Conservation (phyloP, 2,888 invertebrate species). For the Dinocampus coccinellae region DNA sequence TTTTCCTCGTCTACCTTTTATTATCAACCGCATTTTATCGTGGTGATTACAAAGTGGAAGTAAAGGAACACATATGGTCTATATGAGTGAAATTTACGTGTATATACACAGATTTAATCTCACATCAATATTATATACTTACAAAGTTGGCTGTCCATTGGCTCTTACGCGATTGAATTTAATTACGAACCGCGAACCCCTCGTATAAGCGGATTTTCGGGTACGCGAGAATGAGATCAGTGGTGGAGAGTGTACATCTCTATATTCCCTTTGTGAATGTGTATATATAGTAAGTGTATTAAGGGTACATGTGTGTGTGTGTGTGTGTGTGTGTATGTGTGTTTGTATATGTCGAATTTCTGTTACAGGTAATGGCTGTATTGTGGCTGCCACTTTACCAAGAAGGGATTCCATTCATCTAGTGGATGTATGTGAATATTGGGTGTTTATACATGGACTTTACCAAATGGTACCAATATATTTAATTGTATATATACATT, state of each 20-base stretch:
- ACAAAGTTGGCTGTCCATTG: constrained; percentile 22
- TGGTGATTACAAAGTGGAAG: background rate
- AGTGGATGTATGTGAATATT: background rate
- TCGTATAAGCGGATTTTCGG: constrained; percentile 24
- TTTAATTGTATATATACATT: constrained; percentile 9
- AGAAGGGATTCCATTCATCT: constrained; percentile 2
- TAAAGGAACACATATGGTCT: background rate
- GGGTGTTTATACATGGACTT: background rate
- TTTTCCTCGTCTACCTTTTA: background rate
- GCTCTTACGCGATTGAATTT: constrained; percentile 17
- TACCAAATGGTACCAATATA: constrained; percentile 1
- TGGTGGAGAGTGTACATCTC: background rate
- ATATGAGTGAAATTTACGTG: background rate
- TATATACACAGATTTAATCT: background rate
- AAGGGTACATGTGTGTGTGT: background rate
- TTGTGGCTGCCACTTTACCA: background rate
- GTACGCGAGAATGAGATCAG: background rate
- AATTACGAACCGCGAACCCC: constrained; percentile 19
- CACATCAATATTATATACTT: background rate
- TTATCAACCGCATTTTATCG: background rate
- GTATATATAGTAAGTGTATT: no score
- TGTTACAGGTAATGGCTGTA: constrained; percentile 12
- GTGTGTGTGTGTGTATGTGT: background rate
- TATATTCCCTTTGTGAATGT: no score
- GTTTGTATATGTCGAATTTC: background rate